Base-by-base conservation (phyloP, 2,888 invertebrate species). In the Litoditis marina region DNA sequence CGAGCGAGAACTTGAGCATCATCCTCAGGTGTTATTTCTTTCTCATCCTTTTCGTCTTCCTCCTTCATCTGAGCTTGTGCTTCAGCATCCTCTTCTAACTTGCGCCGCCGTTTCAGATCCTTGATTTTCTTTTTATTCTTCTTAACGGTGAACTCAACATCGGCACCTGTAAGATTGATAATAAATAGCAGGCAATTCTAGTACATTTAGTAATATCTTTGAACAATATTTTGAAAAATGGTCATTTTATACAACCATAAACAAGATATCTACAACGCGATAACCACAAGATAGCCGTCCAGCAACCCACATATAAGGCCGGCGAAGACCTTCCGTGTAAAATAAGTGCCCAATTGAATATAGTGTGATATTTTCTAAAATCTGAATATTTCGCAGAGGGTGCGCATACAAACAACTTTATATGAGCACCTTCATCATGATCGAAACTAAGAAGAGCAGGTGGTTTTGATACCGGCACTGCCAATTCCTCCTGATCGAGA, bases 391-490 rank as follows among this genome's bases (percentile, higher is more conserved):
- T n/a, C n/a, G n/a, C n/a, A n/a, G n/a, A n/a, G n/a, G n/a, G n/a
- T n/a, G n/a, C n/a, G n/a, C n/a, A n/a, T n/a, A n/a, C n/a, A 25
- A 19, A 16, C 19, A 60, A 52, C 31, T 36, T 32, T n/a, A 36
- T 11, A 27, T 52, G 54, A 51, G 31, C 25, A 77, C 74, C 79
- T 73, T 79, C 79, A 32, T 74, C 72, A 8, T 68, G 55, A 59
- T 77, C 74, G 63, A 79, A 79, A 66, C 78, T 79, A 3, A 79
- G 63, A 19, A 69, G 59, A 13, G 69, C 53, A 30, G 65, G 31
- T 32, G 64, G 46, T 30, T 66, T 68, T 47, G 59, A 42, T 51
- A 27, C 13, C 19, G 27, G 25, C 31, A 31, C 39, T 25, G 39
- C 25, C 31, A 22, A 22, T 28, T 27, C 32, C 49, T 50, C 51